Conservation (phyloP, 2,888 invertebrate genomes). For the Drosophila gaucha region DNA sequence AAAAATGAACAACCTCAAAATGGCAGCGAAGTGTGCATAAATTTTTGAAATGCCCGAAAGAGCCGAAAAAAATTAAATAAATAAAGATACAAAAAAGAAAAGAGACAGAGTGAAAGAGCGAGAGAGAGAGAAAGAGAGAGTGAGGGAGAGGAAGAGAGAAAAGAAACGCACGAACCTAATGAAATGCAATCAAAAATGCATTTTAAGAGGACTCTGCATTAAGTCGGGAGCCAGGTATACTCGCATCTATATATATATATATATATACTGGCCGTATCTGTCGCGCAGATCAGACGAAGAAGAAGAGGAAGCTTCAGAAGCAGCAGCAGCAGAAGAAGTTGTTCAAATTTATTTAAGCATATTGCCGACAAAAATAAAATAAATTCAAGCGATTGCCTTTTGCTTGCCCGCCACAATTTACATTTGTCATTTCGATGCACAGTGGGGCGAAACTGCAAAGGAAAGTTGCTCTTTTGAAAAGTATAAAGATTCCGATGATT, state of each 20-base stretch:
- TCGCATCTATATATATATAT: background rate
- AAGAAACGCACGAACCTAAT: slow-evolving; percentile 52
- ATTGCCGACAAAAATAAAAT: slow-evolving; percentile 56
- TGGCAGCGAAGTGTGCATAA: slow-evolving; percentile 78
- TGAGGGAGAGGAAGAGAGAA: slow-evolving; percentile 5
- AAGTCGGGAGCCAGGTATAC: slow-evolving; percentile 46
- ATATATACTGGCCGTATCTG: slow-evolving; percentile 54
- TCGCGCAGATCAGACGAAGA: slow-evolving; percentile 48
- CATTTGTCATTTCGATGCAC: slow-evolving; percentile 69
- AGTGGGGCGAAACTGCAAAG: slow-evolving; percentile 41
- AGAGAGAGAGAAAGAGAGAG: background rate
- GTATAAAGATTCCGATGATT: no score
- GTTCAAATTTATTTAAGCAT: slow-evolving; percentile 73
- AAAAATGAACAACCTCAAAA: slow-evolving; percentile 75
- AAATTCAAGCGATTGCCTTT: slow-evolving; percentile 66
- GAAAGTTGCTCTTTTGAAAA: no score
- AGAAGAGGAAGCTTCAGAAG: slow-evolving; percentile 15
- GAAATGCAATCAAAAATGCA: slow-evolving; percentile 80
- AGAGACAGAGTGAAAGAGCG: slow-evolving; percentile 20
- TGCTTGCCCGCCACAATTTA: slow-evolving; percentile 54
- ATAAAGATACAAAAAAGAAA: slow-evolving; percentile 17
- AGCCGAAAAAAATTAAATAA: slow-evolving; percentile 34
- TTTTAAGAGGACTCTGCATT: slow-evolving; percentile 73
- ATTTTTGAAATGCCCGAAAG: slow-evolving; percentile 71
- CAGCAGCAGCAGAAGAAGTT: slow-evolving; percentile 32